Percentiles rank a stretch among this genome's conserved stretches.
phyloP scores from a whole-genome alignment of 1,140 invertebrate species.

The Parapsyche elsis region DNA sequence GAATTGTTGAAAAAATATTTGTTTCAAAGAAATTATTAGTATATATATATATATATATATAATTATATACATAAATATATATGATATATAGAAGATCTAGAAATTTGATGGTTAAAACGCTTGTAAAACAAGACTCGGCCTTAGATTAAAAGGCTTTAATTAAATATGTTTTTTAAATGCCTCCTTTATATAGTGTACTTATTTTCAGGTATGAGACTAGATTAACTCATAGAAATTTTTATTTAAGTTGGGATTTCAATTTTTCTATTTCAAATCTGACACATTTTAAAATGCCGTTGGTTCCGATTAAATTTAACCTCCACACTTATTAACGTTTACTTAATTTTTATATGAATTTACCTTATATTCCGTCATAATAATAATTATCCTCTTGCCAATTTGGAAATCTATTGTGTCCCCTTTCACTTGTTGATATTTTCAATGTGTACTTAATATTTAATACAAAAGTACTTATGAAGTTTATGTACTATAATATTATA shows the following conservation, averaged over 20 bases:
- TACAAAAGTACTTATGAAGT: slow-evolving; percentile 2
- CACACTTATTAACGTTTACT: too few species aligned
- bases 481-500: background rate
- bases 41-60: slow-evolving; percentile 12
- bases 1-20: slow-evolving; percentile 50
- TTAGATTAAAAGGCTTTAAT: slow-evolving; percentile 43
- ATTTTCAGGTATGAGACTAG: slow-evolving; percentile 8
- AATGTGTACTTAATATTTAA: slow-evolving; percentile 10
- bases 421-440: too few species aligned
- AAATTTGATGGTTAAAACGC: slow-evolving; percentile 43
- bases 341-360: too few species aligned
- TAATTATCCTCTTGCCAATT: too few species aligned
- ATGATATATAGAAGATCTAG: slow-evolving; percentile 40
- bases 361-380: too few species aligned
- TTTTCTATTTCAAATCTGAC: background rate
- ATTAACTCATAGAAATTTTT: slow-evolving; percentile 17
- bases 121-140: slow-evolving; percentile 53
- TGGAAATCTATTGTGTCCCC: too few species aligned
- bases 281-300: slow-evolving; percentile 11
- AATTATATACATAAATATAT: slow-evolving; percentile 35
- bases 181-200: slow-evolving; percentile 45
- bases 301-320: too few species aligned
- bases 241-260: slow-evolving; percentile 8
- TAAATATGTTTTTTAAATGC: slow-evolving; percentile 36
- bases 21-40: slow-evolving; percentile 45